Conservation (phyloP, 2,888 invertebrate genomes). For the Ophioninae sp. region DNA sequence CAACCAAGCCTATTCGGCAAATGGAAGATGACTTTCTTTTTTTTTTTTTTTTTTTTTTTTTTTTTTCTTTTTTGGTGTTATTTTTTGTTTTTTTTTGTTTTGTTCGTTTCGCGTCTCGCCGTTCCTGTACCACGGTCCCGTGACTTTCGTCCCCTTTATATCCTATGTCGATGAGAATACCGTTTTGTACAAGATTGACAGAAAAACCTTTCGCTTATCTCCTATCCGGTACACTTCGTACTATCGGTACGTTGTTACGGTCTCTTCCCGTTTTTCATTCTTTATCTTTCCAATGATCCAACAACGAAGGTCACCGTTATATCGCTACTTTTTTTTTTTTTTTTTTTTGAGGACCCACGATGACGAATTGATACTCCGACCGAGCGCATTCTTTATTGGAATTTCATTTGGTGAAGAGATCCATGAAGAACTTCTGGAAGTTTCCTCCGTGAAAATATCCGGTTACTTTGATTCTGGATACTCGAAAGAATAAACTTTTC, state of each 20-base stretch:
- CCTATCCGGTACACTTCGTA: constrained; percentile 16
- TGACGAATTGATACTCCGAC: not conserved
- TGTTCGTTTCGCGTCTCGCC: constrained; percentile 6
- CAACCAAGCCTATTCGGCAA: not conserved
- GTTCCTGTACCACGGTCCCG: constrained; percentile 17
- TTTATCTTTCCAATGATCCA: not conserved
- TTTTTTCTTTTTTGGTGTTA: no score
- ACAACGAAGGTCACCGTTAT: not conserved
- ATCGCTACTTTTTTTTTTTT: not conserved
- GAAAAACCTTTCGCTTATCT: constrained; percentile 36
- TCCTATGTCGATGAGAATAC: not conserved
- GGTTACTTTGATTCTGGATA: no score
- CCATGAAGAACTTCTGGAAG: no score
- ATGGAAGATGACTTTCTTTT: constrained; percentile 6
- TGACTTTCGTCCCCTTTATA: constrained; percentile 9
- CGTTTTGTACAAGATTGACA: constrained; percentile 28
- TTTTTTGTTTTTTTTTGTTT: no score
- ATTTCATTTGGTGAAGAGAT: no score
- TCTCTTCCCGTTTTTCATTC: not conserved
- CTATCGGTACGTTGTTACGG: not conserved
- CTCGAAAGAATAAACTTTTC: no score
- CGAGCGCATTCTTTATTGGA: not conserved
- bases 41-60: no score
- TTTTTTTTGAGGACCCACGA: not conserved
- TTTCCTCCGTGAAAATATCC: no score